Conservation (phyloP, 1,140 invertebrate genomes). For the Venturia canescens region DNA sequence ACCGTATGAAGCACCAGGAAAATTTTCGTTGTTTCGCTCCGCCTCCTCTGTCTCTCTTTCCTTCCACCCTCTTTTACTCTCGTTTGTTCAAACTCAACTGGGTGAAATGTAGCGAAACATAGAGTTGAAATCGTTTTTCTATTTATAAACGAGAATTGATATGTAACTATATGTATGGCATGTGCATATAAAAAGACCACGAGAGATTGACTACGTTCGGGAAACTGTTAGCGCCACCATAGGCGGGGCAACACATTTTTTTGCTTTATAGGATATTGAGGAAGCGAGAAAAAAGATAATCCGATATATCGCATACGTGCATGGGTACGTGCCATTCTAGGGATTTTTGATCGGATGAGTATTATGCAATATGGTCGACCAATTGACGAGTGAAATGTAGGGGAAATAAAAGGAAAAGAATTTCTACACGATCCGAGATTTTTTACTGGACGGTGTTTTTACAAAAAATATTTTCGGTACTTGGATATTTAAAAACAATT, state of each 20-base stretch:
- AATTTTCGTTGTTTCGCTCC: constrained; percentile 34
- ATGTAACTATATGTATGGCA: constrained; percentile 24
- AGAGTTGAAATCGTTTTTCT: constrained; percentile 46
- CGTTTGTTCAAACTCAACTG: constrained; percentile 39
- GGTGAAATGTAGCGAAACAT: constrained; percentile 46
- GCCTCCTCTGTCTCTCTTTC: too few relatives aligned
- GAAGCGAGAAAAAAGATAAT: constrained; percentile 33
- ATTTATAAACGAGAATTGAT: constrained; percentile 36
- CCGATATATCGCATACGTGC: constrained; percentile 4
- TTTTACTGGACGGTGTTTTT: neutral
- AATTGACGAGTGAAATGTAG: neutral
- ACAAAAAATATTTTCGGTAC: neutral
- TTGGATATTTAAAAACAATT: neutral
- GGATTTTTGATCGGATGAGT: neutral
- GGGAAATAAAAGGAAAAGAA: neutral
- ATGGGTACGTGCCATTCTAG: neutral
- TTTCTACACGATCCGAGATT: neutral
- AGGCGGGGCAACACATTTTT: constrained; percentile 39
- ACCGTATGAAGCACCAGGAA: neutral
- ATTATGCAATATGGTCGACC: constrained; percentile 3
- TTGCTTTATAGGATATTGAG: constrained; percentile 35
- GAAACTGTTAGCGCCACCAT: constrained; percentile 22
- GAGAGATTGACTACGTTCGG: constrained; percentile 40
- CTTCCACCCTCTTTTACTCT: neutral
- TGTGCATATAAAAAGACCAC: neutral